Evolutionary conservation across 2,113 vertebrate genomes (phyloP), one percentile per base, ranked within the genome.

Genomic region (Phaetusa simplex): DNA sequence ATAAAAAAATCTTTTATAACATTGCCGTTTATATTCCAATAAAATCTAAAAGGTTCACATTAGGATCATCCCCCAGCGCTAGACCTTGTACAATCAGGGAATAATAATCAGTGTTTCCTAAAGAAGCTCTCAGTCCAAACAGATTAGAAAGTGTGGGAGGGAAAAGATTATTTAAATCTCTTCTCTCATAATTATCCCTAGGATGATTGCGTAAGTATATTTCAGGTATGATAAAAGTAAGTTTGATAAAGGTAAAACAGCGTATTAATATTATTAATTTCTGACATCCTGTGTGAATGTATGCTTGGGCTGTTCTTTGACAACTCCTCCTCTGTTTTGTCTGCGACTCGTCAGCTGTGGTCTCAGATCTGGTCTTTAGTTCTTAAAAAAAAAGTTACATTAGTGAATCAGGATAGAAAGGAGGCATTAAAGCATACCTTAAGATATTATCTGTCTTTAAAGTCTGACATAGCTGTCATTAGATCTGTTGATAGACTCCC

Each of bases 21-120:
- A 78, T 61, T 80, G 16, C 32, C 80, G 49, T 91, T 96, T 90
- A 43, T 90, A 86, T 76, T 88, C n/a, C 61, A 92, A 26, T 92
- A 85, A 86, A 91, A 92, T 64, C 40, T 84, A 52, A 69, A 89
- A 84, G 36, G 43, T 90, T 83, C 65, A 56, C 40, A 49, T 95
- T 78, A 61, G 80, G 34, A 78, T 92, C 80, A 71, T 73, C 56
- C 40, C 14, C 30, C 40, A 45, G 50, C 5, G 0, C 16, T 69
- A 92, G 30, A 64, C 56, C 32, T 65, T 82, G 34, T 61, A 72
- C 61, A 89, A 30, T 91, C 43, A 85, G 40, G 76, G 49, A 80
- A 91, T 83, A 85, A n/a, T 55, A 85, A 36, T 82, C 29, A 86
- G 23, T 86, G 69, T 76, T 90, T 91, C 34, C 26, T 95, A 64